phyloP scores from a whole-genome alignment of 2,113 vertebrate species.

The Nymphicus hollandicus region DNA sequence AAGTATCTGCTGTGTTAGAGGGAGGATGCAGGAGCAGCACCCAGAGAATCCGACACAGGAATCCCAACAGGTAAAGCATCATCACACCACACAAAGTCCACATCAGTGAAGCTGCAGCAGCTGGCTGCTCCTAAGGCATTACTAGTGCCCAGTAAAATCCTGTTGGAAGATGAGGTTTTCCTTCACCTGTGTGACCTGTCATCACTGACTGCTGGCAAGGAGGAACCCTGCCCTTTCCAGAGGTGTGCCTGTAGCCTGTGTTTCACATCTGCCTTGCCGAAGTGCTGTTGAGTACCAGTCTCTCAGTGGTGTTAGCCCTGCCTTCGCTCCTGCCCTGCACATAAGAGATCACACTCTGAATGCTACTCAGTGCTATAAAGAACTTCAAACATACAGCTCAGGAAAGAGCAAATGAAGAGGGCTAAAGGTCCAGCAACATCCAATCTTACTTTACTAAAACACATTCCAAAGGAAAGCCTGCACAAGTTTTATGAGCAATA shows the following conservation, averaged over 20 bases:
- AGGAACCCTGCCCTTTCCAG: neutral
- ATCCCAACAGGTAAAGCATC: neutral
- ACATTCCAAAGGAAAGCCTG: neutral
- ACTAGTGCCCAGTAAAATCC: neutral
- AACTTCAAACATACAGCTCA: neutral
- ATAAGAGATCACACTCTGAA: neutral
- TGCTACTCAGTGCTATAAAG: neutral
- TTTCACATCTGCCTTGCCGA: neutral
- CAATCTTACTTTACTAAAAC: neutral
- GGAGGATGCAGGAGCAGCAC: neutral
- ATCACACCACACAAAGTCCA: fast-evolving
- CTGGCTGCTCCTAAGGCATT: neutral
- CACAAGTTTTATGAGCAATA: neutral
- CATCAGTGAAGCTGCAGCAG: neutral
- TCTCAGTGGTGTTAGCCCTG: neutral
- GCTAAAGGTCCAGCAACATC: neutral
- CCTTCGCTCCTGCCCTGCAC: neutral
- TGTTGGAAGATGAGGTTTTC: neutral
- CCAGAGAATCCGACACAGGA: fast-evolving
- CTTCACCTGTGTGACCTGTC: too few species aligned
- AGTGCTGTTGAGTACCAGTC: neutral
- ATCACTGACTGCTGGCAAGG: neutral
- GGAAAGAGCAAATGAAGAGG: neutral
- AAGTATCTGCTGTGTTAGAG: neutral
- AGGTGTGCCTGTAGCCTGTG: neutral